phyloP scores from a whole-genome alignment of 2,113 vertebrate species.

The Nannospalax galili region DNA sequence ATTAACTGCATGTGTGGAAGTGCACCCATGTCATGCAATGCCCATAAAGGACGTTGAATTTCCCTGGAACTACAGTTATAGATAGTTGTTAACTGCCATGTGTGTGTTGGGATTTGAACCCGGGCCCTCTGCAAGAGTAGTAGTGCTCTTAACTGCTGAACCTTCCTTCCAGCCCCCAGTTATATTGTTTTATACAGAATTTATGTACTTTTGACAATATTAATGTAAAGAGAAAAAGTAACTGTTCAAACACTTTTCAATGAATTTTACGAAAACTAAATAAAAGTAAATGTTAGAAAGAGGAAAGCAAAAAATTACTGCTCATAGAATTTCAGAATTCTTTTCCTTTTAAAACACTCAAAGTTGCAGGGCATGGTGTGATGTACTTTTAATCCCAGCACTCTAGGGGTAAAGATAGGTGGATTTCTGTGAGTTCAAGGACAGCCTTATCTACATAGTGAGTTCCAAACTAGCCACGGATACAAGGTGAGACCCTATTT shows the following conservation, averaged over 20 bases:
- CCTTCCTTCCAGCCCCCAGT: no score
- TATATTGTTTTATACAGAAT: not conserved
- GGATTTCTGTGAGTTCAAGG: not conserved
- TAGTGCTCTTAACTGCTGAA: no score
- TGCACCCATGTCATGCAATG: no score
- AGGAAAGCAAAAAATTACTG: not conserved
- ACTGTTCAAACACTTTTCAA: not conserved
- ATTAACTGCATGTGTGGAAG: no score
- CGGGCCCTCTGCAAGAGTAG: no score
- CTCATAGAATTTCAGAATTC: not conserved
- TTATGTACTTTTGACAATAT: not conserved
- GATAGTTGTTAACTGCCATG: no score
- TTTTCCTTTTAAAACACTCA: not conserved
- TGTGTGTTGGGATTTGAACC: no score
- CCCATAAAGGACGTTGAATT: no score
- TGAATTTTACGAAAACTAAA: not conserved
- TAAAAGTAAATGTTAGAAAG: not conserved
- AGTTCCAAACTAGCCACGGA: not conserved
- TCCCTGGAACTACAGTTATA: no score
- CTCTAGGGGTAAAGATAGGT: not conserved
- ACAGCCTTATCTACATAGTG: no score
- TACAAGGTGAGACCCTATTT: not conserved
- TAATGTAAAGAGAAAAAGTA: not conserved
- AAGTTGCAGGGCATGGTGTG: not conserved
- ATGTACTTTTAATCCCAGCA: not conserved